Percentiles rank a stretch among this genome's conserved stretches.
Conservation (phyloP, 2,797 vertebrate genomes). For the Halcyon leucocephala region DNA sequence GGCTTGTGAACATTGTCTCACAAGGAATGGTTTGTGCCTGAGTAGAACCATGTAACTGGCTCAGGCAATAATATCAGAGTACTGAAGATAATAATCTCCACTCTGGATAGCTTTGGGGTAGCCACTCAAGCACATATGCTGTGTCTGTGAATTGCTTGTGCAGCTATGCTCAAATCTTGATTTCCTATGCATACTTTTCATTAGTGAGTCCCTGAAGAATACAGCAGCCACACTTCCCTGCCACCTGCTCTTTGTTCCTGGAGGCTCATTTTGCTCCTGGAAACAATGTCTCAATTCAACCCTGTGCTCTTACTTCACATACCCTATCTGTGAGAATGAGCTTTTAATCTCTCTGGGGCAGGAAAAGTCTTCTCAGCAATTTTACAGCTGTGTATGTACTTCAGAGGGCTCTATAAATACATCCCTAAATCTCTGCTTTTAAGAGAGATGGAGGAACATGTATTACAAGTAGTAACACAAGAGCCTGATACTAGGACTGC, state of each 20-base stretch:
- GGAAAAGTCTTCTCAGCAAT: constrained; percentile 54
- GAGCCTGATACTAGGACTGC: background rate
- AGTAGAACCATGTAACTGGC: background rate
- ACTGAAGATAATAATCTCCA: background rate
- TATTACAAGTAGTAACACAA: background rate
- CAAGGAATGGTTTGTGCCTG: background rate
- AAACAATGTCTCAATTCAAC: background rate
- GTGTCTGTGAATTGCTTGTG: background rate
- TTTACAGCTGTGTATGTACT: constrained; percentile 53
- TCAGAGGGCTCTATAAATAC: constrained; percentile 27
- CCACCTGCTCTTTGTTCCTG: constrained; percentile 41
- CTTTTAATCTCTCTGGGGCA: constrained; percentile 35
- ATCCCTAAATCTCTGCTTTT: background rate
- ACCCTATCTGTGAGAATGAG: constrained; percentile 28
- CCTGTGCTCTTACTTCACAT: background rate
- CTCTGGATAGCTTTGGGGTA: background rate
- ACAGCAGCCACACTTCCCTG: constrained; percentile 26
- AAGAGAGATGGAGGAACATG: background rate
- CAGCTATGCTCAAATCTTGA: background rate
- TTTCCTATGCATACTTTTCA: constrained; percentile 4
- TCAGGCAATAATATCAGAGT: background rate
- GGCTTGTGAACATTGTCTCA: background rate
- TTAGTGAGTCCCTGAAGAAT: constrained; percentile 8
- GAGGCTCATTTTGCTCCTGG: background rate
- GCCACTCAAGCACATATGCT: background rate